Evolutionary conservation across 2,888 invertebrate species (phyloP), one percentile per base, ranked within the genome.

Genomic region (Cheilosia pagana): DNA sequence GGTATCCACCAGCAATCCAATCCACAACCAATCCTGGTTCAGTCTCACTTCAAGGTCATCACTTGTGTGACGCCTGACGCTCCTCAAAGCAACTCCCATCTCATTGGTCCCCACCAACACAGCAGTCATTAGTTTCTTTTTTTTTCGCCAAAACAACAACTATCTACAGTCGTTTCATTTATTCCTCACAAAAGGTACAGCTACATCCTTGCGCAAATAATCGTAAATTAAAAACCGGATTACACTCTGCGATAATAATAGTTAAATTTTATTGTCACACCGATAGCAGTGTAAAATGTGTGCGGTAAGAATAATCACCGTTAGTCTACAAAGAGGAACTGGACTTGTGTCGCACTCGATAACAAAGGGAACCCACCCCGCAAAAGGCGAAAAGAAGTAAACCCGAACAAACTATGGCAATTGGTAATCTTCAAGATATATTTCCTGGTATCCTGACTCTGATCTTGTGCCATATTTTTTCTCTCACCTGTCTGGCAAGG

Each of bases 361-460:
- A 14, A 45, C 31, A 59, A 59, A 48, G 70, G 31, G 43, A 68
- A 57, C 48, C 14, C 48, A 28, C 25, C 57, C 57, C 52, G 39
- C 52, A 65, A 35, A 25, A 41, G 53, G 12, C 48, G 35, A 16
- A 68, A 41, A 52, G 52, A 31, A 45, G 14, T n/a, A 52, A 35
- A 65, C 50, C 19, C n/a, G 81, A 76, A 81, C 67, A 75, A 81
- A 81, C 70, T 81, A 65, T 59, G 67, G 75, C 75, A 81, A 85
- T 85, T 81, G 85, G 85, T 85, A 85, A 81, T 85, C 85, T 85
- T 85, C 53, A 85, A 85, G 81, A 85, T 85, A 85, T 83, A 78
- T 85, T 75, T 60, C 45, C 70, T 50, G 55, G 75, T 85, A 81
- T 85, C 81, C 75, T 55, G 50, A 25, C 67, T 81, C 75, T 81